Percentiles rank a stretch among this genome's conserved stretches.
Evolutionary conservation across 2,113 vertebrate species (phyloP).

Genomic region (Eclectus roratus): DNA sequence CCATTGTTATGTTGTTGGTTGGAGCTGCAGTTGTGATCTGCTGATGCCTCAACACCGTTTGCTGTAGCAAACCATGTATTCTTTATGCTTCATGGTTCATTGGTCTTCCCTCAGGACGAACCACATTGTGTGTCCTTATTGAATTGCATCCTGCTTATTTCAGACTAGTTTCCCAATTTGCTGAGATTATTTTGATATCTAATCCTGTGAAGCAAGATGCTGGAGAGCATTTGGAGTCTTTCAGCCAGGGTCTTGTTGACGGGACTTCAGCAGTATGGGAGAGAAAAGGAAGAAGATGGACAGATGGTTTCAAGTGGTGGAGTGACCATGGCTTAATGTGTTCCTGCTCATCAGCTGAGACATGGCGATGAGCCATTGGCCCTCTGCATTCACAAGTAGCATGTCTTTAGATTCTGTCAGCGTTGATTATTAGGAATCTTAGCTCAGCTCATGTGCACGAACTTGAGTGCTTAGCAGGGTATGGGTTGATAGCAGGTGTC

Average conservation of each 20-base stretch:
- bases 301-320: slow-evolving; percentile 26
- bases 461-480: neutral
- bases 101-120: neutral
- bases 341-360: neutral
- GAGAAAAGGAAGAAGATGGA: neutral
- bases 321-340: neutral
- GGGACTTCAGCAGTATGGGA: neutral
- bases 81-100: neutral
- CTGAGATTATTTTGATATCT: neutral
- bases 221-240: slow-evolving; percentile 25
- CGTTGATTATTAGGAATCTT: neutral
- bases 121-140: neutral
- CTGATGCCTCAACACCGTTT: neutral
- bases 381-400: neutral
- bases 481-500: neutral
- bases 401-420: neutral
- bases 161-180: neutral
- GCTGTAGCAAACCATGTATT: neutral
- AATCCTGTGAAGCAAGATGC: slow-evolving; percentile 5
- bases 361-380: neutral
- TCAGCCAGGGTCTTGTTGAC: neutral
- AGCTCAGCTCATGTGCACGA: neutral
- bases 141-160: neutral
- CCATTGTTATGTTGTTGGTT: fast-evolving
- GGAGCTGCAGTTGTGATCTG: neutral